These are phyloP conservation scores for Phalangium opilio DNA, from an alignment of 2,888 invertebrate species.

Conservation along the genomic window DNA sequence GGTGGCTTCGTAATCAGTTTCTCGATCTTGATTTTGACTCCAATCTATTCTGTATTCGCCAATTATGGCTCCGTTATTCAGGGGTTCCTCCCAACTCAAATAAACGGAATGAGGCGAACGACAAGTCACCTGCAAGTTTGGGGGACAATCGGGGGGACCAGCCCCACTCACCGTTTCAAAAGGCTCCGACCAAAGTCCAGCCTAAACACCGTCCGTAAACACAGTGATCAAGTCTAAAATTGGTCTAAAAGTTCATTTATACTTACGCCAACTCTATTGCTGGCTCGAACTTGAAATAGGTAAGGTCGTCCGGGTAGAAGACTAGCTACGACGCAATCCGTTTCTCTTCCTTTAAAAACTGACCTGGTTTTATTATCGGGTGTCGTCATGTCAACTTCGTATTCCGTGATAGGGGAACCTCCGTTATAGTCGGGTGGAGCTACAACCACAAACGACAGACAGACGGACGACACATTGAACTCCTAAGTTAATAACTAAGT, in stretches of 20 bases:
- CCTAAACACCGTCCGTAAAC: too few species aligned
- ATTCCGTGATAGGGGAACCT: conserved; percentile 56
- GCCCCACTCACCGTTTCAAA: conserved; percentile 59
- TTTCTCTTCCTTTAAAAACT: conserved; percentile 55
- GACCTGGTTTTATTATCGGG: conserved; percentile 41
- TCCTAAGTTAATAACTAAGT: too few species aligned
- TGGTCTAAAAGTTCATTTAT: too few species aligned
- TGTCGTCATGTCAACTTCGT: conserved; percentile 52
- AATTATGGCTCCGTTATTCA: conserved; percentile 61
- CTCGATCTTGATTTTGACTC: conserved; percentile 28
- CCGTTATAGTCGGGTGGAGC: conserved; percentile 54
- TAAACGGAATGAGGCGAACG: conserved; percentile 49
- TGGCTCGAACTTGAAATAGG: conserved; percentile 55
- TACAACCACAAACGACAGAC: too few species aligned
- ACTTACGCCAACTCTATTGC: conserved; percentile 57
- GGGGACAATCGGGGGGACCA: conserved; percentile 62
- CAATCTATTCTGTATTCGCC: conserved; percentile 64
- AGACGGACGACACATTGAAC: too few species aligned
- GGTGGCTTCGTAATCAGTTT: conserved; percentile 1
- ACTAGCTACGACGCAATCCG: conserved; percentile 57
- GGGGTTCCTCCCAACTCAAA: conserved; percentile 58
- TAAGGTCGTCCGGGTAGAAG: conserved; percentile 61
- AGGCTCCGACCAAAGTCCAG: conserved; percentile 59
- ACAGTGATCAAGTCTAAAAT: too few species aligned
- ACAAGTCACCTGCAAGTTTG: conserved; percentile 40